A percentile compares a stretch with the other conserved stretches of the same genome.
Conservation (phyloP, 2,113 vertebrate species). For the Scortum barcoo region DNA sequence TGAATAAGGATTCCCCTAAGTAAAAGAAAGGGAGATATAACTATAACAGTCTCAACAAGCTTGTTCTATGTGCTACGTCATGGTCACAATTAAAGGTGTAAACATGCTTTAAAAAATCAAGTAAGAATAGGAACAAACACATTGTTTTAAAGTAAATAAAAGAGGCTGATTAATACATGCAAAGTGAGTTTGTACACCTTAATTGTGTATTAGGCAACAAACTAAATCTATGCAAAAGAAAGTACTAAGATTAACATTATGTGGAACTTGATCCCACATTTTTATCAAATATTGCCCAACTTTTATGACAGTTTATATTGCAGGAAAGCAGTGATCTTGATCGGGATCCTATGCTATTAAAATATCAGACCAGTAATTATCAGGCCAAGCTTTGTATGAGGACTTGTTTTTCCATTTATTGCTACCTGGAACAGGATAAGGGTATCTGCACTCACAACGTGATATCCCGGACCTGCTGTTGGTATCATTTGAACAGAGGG, state of each 20-base stretch:
- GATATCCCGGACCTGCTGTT: slow-evolving; percentile 75
- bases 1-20: slow-evolving; percentile 47
- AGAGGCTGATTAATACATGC: neutral
- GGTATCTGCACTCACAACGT: slow-evolving; percentile 64
- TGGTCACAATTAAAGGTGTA: slow-evolving; percentile 40
- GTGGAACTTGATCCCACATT: slow-evolving; percentile 57
- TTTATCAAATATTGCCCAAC: slow-evolving; percentile 74
- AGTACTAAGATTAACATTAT: slow-evolving; percentile 26
- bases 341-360: slow-evolving; percentile 59
- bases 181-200: neutral
- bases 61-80: slow-evolving; percentile 1
- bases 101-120: slow-evolving; percentile 13
- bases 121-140: slow-evolving; percentile 3
- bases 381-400: slow-evolving; percentile 52
- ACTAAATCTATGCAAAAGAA: slow-evolving; percentile 10
- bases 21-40: slow-evolving; percentile 24
- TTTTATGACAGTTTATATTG: slow-evolving; percentile 70
- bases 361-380: slow-evolving; percentile 74
- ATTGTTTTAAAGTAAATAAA: slow-evolving; percentile 22
- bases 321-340: slow-evolving; percentile 53
- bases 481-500: slow-evolving; percentile 80
- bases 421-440: slow-evolving; percentile 81
- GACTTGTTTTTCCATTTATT: slow-evolving; percentile 81
- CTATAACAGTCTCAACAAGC: slow-evolving; percentile 34
- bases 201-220: slow-evolving; percentile 23